Evolutionary conservation across 2,888 invertebrate genomes (phyloP).

Genomic region (Disparrhopalites patrizii): DNA sequence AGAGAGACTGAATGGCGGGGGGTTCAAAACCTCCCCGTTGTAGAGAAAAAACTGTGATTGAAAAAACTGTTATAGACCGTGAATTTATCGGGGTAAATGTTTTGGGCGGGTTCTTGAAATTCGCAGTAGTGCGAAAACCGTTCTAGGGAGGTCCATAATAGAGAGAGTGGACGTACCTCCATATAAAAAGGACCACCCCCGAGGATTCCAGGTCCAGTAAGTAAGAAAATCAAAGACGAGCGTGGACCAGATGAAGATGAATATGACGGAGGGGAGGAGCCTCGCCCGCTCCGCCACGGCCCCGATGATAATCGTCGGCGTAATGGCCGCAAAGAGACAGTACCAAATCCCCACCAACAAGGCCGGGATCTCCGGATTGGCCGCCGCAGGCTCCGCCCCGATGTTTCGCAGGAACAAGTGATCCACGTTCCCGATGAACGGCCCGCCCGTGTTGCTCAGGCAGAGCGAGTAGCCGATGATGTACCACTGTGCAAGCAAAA

Average conservation of each 20-base stretch:
- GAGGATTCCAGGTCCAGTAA: conserved; percentile 45
- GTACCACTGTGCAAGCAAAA: conserved; percentile 34
- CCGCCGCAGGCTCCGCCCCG: conserved; percentile 30
- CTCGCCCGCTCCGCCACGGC: conserved; percentile 37
- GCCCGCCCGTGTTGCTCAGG: conserved; percentile 34
- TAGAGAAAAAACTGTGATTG: no score
- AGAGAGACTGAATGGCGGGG: no score
- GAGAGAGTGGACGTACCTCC: conserved; percentile 25
- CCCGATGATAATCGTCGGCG: conserved; percentile 44
- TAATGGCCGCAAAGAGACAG: conserved; percentile 45
- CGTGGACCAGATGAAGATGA: conserved; percentile 44
- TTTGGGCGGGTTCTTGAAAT: no score
- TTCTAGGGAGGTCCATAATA: no score
- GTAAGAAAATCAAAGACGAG: conserved; percentile 44
- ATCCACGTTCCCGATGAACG: conserved; percentile 39
- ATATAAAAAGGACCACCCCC: conserved; percentile 37
- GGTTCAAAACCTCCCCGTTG: no score
- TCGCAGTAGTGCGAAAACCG: no score
- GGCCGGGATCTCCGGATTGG: conserved; percentile 41
- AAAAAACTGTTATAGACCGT: no score
- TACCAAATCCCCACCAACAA: conserved; percentile 45
- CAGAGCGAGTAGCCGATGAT: conserved; percentile 39
- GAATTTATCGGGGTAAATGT: no score
- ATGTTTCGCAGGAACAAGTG: conserved; percentile 35
- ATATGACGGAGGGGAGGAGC: conserved; percentile 41